Percentiles rank a stretch among this genome's conserved stretches.
These are phyloP conservation scores for Myotis pilosus DNA, from an alignment of 2,797 vertebrate genomes.

Conservation along the genomic window DNA sequence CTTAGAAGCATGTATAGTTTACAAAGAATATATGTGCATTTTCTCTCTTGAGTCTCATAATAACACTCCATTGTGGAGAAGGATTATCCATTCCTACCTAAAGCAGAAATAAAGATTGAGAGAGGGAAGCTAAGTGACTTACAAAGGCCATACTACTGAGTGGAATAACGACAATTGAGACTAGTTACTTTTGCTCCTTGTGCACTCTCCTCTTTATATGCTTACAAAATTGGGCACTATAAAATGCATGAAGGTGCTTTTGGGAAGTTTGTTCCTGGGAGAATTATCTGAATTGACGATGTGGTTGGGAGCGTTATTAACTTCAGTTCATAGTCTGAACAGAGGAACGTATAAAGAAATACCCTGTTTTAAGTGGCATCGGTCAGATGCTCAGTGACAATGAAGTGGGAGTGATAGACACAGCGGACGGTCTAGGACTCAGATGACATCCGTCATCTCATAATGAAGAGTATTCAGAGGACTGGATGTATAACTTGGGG, in stretches of 20 bases:
- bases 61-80: not conserved
- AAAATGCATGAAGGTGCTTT: not conserved
- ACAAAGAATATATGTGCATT: not conserved
- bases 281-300: constrained; percentile 26
- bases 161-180: not conserved
- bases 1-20: not conserved
- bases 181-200: not conserved
- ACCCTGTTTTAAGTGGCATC: not conserved
- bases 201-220: not conserved
- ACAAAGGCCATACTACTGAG: not conserved
- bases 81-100: not conserved
- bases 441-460: not conserved
- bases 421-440: not conserved
- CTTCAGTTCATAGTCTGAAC: not conserved
- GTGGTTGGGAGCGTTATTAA: not conserved
- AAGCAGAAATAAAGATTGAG: constrained; percentile 1
- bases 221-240: not conserved
- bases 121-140: not conserved
- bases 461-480: not conserved
- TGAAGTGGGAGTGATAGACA: not conserved
- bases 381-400: not conserved
- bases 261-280: not conserved
- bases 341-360: constrained; percentile 6
- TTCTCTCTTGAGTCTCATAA: constrained; percentile 19
- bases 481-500: not conserved